Evolutionary conservation across 2,888 invertebrate genomes (phyloP).

Genomic region (Oxystoma pomonae): DNA sequence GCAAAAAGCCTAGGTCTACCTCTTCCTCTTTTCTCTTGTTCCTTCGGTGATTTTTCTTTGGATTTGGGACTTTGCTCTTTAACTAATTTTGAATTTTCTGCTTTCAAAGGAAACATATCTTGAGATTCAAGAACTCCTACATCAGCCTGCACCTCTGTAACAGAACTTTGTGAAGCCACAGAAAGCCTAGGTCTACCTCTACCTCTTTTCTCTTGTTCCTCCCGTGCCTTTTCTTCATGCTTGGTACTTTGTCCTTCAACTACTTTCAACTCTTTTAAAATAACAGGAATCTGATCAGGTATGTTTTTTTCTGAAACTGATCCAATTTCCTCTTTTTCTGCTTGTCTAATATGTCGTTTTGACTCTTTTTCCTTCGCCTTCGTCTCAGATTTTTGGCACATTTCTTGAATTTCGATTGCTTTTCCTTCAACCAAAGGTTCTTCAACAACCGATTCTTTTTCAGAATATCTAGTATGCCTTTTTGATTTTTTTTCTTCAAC

Average conservation of each 20-base stretch:
- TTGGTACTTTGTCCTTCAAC: no score
- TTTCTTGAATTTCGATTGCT: no score
- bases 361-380: no score
- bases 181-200: neutral
- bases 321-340: no score
- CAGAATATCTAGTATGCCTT: neutral
- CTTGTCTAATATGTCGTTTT: no score
- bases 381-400: no score
- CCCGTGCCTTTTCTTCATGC: no score
- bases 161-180: neutral
- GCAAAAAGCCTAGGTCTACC: slow-evolving; percentile 5
- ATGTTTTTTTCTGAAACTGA: no score
- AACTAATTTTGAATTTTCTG: no score
- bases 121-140: neutral
- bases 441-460: neutral
- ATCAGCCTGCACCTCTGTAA: neutral
- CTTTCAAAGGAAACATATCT: neutral
- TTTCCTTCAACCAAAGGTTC: neutral
- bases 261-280: no score
- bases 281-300: no score
- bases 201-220: neutral
- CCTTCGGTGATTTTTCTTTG: neutral
- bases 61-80: no score
- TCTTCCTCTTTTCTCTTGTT: neutral
- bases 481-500: neutral